Base-by-base conservation (phyloP, 2,113 vertebrate species). In the Geococcyx californianus region DNA sequence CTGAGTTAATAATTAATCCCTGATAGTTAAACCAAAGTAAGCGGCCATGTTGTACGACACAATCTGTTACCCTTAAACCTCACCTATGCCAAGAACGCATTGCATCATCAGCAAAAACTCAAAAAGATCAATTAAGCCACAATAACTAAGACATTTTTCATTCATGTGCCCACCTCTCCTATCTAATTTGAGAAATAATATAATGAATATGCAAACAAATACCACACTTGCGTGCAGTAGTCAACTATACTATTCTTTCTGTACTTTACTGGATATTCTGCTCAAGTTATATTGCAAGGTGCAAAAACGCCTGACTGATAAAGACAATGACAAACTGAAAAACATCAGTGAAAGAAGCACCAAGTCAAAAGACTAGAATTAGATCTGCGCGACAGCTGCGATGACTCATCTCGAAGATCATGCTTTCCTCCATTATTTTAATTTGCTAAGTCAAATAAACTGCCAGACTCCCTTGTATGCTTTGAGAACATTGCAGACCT, bases 361-460 rank as follows among this genome's bases (percentile, higher is more conserved):
- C 56, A 47, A 92, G 36, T 60, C 33, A 52, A 74, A 81, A 84
- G 87, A 70, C 44, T 34, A 69, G 82, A 91, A 93, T 86, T 74
- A 90, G 82, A 93, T 87, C 79, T 84, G 59, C 44, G 72, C 80
- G 87, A 63, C 67, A 96, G 92, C 70, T 93, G 88, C 28, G 51
- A 59, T 90, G 92, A 97, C 70, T 96, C 70, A 95, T 72, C 73
- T 84, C 38, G 3, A 92, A 87, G 63, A 88, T 81, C 66, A 78
- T 73, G 54, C 34, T 90, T 94, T 76, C 70, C 62, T 84, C 75
- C 77, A 89, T 92, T 93, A 95, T 91, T 96, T 96, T 87, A 95
- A 87, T 95, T 66, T 85, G 33, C 78, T 83, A 89, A 91, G 77
- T 94, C 78, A 96, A 96, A 95, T 67, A 94, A 97, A 84, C 89